A percentile compares a stretch with the other conserved stretches of the same genome.
Evolutionary conservation across 2,888 invertebrate species (phyloP).

Genomic region (Rhopalosiphum nymphaeae): DNA sequence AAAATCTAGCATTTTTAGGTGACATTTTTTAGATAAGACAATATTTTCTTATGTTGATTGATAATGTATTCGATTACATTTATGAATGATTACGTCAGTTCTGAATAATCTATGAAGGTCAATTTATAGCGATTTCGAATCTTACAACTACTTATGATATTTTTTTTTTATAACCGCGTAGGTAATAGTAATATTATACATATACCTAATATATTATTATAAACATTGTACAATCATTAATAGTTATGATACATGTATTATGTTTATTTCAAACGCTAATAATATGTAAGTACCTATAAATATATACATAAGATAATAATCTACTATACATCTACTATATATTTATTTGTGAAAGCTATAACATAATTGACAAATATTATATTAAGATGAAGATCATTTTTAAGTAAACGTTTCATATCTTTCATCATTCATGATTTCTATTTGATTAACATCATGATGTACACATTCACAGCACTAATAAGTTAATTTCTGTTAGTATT

Average conservation of each 20-base stretch:
- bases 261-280: neutral
- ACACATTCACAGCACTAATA: neutral
- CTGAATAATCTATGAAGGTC: slow-evolving; percentile 17
- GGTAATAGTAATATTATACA: neutral
- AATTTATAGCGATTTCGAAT: neutral
- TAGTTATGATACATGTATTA: neutral
- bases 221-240: neutral
- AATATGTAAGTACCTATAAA: neutral
- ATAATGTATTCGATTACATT: neutral
- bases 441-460: neutral
- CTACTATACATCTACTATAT: neutral
- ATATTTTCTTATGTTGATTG: neutral
- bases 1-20: neutral
- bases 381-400: neutral
- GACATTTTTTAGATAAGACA: neutral
- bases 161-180: neutral
- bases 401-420: neutral
- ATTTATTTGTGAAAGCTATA: neutral
- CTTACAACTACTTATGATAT: neutral
- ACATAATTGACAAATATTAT: neutral
- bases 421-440: neutral
- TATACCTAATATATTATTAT: neutral
- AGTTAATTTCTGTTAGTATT: neutral
- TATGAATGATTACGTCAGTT: slow-evolving; percentile 25
- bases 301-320: neutral